phyloP scores from a whole-genome alignment of 2,888 invertebrate genomes.

The Xiphydria camelus region DNA sequence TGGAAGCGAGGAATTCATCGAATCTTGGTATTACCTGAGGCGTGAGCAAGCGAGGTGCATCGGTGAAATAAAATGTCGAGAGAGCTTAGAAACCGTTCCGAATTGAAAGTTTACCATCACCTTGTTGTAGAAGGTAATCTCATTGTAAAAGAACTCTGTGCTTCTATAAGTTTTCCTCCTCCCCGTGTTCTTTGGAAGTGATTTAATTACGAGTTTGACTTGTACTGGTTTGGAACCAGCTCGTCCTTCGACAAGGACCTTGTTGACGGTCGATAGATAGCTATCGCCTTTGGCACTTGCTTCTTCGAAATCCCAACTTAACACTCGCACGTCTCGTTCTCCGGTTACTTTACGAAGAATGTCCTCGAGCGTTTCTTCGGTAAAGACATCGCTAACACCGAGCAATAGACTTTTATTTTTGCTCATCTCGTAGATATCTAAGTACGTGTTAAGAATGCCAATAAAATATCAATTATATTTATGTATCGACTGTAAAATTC shows the following conservation, averaged over 20 bases:
- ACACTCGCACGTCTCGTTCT: constrained; percentile 43
- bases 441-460: too few species aligned
- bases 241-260: constrained; percentile 63
- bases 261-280: constrained; percentile 68
- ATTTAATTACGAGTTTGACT: constrained; percentile 67
- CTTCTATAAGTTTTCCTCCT: constrained; percentile 69
- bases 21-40: constrained; percentile 45
- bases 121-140: constrained; percentile 67
- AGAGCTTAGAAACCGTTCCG: too few species aligned
- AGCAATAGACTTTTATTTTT: constrained; percentile 23
- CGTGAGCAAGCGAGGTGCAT: too few species aligned
- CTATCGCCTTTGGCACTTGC: constrained; percentile 69
- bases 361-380: constrained; percentile 53
- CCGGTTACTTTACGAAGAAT: constrained; percentile 53
- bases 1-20: constrained; percentile 38
- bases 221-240: constrained; percentile 46
- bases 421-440: too few species aligned
- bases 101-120: constrained; percentile 30
- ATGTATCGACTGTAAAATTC: too few species aligned
- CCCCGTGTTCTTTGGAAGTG: constrained; percentile 67
- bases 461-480: too few species aligned
- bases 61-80: too few species aligned
- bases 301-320: constrained; percentile 56
- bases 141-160: constrained; percentile 71
- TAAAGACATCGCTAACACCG: constrained; percentile 49